These are phyloP conservation scores for Azemiops feae DNA, from an alignment of 2,113 vertebrate species.

Conservation along the genomic window DNA sequence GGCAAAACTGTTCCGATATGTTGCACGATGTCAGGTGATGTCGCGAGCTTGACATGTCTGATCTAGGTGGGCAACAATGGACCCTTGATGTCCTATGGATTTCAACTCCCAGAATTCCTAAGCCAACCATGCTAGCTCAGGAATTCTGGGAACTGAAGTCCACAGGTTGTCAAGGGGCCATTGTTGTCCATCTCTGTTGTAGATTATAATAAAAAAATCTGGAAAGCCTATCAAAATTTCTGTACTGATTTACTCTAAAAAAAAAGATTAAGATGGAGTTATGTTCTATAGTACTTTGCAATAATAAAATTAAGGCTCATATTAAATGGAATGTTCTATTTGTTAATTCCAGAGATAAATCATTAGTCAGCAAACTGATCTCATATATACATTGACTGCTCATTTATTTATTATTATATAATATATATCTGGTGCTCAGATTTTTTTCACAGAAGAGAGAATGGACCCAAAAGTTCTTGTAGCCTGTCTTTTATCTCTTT, in stretches of 20 bases:
- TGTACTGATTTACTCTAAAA: neutral
- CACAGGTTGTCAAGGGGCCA: neutral
- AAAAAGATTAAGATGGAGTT: neutral
- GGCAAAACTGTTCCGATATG: no score
- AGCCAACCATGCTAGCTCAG: neutral
- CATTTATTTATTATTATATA: neutral
- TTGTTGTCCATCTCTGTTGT: neutral
- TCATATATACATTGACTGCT: neutral
- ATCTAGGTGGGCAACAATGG: neutral
- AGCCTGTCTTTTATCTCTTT: neutral
- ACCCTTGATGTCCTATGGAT: neutral
- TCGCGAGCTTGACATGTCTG: no score
- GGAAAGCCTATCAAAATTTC: neutral
- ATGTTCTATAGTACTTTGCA: neutral
- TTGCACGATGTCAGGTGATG: no score
- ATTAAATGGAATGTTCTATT: neutral
- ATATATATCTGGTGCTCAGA: neutral
- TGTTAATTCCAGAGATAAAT: neutral
- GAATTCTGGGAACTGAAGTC: neutral
- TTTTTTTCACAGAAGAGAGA: neutral
- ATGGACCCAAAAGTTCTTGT: neutral
- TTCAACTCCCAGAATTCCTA: neutral
- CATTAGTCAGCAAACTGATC: neutral
- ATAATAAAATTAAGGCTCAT: neutral
- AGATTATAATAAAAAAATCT: neutral